Evolutionary conservation across 2,888 invertebrate genomes (phyloP).

Genomic region (Rotaria sp.): DNA sequence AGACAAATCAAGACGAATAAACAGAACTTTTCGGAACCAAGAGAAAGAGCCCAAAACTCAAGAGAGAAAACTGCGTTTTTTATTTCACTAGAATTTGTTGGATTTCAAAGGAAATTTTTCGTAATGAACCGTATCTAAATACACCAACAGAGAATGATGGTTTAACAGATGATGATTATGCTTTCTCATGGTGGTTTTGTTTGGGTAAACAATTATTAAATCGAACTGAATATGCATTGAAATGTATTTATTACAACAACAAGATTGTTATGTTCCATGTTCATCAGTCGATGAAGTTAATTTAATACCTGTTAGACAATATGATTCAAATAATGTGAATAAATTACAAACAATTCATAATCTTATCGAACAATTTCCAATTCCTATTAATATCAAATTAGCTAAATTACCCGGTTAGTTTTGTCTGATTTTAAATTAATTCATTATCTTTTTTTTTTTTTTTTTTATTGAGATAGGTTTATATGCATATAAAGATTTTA

Average conservation of each 20-base stretch:
- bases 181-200: slow-evolving; percentile 10
- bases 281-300: neutral
- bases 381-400: neutral
- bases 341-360: slow-evolving; percentile 13
- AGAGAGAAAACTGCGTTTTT: no score
- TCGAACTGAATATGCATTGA: neutral
- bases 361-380: neutral
- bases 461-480: neutral
- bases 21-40: no score
- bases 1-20: no score
- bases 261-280: neutral
- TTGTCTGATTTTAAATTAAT: neutral
- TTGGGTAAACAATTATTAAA: neutral
- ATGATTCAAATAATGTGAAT: neutral
- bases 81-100: no score
- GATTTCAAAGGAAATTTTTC: no score
- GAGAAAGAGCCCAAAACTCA: no score
- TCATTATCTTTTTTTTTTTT: no score
- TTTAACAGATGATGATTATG: slow-evolving; percentile 4
- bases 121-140: no score
- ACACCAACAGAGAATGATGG: neutral
- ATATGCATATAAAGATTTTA: neutral
- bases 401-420: neutral
- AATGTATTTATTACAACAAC: neutral
- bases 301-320: slow-evolving; percentile 15